These are phyloP conservation scores for Bufo gargarizans DNA, from an alignment of 2,113 vertebrate genomes.

Conservation along the genomic window DNA sequence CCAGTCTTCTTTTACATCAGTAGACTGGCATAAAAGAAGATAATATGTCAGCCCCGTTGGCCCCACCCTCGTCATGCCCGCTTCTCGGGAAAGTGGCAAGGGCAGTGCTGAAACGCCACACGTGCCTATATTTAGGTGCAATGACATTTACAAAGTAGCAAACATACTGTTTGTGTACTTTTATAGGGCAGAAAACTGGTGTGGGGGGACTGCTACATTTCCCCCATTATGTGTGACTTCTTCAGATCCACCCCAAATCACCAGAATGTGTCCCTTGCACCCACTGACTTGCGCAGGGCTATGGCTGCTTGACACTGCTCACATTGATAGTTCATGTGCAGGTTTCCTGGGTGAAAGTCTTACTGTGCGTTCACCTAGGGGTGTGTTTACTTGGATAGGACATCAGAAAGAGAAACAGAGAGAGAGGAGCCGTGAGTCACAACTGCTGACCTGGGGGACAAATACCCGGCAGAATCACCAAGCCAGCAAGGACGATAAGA, in stretches of 20 bases:
- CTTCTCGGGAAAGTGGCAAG: no score
- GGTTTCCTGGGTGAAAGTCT: conserved; percentile 52
- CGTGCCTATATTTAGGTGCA: no score
- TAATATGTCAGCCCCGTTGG: no score
- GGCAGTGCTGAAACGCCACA: no score
- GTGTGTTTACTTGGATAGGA: conserved; percentile 28
- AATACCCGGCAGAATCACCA: conserved; percentile 25
- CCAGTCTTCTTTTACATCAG: no score
- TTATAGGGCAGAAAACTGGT: no score
- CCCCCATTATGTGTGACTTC: background rate
- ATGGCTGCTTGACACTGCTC: background rate
- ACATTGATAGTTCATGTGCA: background rate
- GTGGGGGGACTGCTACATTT: no score
- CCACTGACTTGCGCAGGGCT: background rate
- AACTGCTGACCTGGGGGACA: conserved; percentile 33
- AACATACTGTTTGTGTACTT: no score
- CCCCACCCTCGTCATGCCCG: no score
- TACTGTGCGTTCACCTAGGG: conserved; percentile 45
- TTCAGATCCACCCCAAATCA: background rate
- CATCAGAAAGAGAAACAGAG: background rate
- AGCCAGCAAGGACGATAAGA: background rate
- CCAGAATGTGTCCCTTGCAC: background rate
- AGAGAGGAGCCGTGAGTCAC: background rate
- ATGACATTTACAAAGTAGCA: no score
- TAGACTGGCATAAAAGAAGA: no score